These are phyloP conservation scores for Panagrolaimus sp. DNA, from an alignment of 1,140 invertebrate species.

Conservation along the genomic window DNA sequence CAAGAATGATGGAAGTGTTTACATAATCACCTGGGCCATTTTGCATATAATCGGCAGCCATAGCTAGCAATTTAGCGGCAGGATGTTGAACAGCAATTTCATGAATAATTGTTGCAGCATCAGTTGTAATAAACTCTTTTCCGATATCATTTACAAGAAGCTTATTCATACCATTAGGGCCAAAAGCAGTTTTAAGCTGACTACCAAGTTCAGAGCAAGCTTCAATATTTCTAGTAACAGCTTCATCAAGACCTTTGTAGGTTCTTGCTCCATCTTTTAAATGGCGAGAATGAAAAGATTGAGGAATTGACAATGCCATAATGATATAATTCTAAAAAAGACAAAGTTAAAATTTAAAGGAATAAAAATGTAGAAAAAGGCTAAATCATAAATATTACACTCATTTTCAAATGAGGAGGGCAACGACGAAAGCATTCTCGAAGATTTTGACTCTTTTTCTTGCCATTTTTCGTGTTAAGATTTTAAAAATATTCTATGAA, in stretches of 20 bases:
- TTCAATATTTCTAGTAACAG: constrained; percentile 86
- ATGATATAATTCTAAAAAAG: constrained; percentile 9
- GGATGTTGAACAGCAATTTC: constrained; percentile 95
- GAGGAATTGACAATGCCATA: constrained; percentile 57
- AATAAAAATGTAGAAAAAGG: too few species aligned
- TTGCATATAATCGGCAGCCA: constrained; percentile 96
- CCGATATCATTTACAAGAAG: constrained; percentile 99
- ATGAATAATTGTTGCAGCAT: constrained; percentile 93
- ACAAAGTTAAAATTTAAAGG: too few species aligned
- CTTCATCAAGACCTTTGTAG: constrained; percentile 92
- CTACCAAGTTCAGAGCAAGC: constrained; percentile 91
- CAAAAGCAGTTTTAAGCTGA: constrained; percentile 87
- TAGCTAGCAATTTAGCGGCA: constrained; percentile 90
- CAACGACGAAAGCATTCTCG: too few species aligned
- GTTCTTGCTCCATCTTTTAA: constrained; percentile 64
- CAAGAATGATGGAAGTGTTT: constrained; percentile 92
- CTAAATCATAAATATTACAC: too few species aligned
- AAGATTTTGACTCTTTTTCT: too few species aligned
- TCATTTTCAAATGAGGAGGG: too few species aligned
- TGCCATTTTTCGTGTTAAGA: too few species aligned
- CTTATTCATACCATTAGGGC: constrained; percentile 93
- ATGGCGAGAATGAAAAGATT: constrained; percentile 56
- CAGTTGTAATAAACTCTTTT: constrained; percentile 96
- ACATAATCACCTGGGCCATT: constrained; percentile 97
- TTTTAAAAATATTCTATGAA: too few species aligned